These are phyloP conservation scores for Sitobion miscanthi DNA, from an alignment of 1,140 invertebrate genomes.

Conservation along the genomic window DNA sequence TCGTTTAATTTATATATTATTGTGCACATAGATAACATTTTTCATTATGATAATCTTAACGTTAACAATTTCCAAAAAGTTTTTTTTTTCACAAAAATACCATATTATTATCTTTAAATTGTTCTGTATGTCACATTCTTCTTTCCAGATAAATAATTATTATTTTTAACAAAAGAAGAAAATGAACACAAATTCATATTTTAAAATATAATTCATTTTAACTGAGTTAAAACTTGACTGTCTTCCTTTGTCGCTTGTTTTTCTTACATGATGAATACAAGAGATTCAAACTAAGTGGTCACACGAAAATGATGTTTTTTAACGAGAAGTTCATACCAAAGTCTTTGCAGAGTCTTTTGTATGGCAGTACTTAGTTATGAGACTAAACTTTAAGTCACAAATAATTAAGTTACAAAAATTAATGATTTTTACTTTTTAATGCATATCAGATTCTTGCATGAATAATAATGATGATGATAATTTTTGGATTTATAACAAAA, in stretches of 20 bases:
- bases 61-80: background rate
- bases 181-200: slow-evolving; percentile 2
- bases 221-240: background rate
- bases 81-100: background rate
- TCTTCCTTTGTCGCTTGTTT: background rate
- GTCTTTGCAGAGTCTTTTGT: background rate
- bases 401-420: background rate
- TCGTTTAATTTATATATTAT: background rate
- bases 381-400: slow-evolving; percentile 9
- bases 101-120: background rate
- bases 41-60: background rate
- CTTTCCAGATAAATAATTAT: background rate
- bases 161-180: slow-evolving; percentile 5
- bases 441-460: background rate
- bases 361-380: background rate
- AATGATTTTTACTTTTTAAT: background rate
- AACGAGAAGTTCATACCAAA: background rate
- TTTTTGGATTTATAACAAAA: background rate
- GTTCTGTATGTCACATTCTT: background rate
- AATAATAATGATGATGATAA: background rate
- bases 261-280: slow-evolving; percentile 7
- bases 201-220: slow-evolving; percentile 10
- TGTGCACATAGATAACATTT: background rate
- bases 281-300: slow-evolving; percentile 8
- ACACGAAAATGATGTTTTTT: background rate